Conservation (phyloP, 2,113 vertebrate species). For the Ibidorhyncha struthersii region DNA sequence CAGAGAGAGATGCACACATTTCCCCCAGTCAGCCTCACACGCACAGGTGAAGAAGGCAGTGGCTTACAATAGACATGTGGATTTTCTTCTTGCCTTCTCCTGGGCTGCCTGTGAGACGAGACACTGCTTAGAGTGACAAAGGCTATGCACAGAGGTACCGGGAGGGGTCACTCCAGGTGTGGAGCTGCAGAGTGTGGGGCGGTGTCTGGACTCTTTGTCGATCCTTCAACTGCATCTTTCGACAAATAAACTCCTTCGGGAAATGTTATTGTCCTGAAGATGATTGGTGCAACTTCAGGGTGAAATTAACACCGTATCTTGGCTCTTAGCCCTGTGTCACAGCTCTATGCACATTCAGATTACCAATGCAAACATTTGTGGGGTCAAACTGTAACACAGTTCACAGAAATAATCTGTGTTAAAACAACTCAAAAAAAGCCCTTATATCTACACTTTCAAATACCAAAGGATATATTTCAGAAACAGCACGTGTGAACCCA, state of each 20-base stretch:
- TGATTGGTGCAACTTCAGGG: background rate
- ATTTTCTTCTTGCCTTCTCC: background rate
- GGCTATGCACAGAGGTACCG: background rate
- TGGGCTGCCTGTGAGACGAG: background rate
- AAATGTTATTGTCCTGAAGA: background rate
- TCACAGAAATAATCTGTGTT: background rate
- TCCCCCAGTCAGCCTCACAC: background rate
- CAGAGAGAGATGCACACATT: background rate
- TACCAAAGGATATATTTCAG: background rate
- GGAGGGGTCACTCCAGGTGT: background rate
- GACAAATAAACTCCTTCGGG: background rate
- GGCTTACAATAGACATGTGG: background rate
- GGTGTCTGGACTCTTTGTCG: background rate
- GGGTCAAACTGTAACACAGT: background rate
- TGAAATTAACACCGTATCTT: background rate
- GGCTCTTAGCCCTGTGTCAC: background rate
- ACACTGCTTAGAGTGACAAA: background rate
- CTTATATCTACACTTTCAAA: background rate
- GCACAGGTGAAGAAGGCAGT: background rate
- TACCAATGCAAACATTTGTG: background rate
- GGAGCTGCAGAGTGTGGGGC: background rate
- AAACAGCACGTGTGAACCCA: background rate
- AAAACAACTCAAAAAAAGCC: background rate
- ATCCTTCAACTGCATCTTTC: background rate
- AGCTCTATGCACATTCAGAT: background rate